Evolutionary conservation across 1,140 invertebrate genomes (phyloP).

Genomic region (Brachionus manjavacas): DNA sequence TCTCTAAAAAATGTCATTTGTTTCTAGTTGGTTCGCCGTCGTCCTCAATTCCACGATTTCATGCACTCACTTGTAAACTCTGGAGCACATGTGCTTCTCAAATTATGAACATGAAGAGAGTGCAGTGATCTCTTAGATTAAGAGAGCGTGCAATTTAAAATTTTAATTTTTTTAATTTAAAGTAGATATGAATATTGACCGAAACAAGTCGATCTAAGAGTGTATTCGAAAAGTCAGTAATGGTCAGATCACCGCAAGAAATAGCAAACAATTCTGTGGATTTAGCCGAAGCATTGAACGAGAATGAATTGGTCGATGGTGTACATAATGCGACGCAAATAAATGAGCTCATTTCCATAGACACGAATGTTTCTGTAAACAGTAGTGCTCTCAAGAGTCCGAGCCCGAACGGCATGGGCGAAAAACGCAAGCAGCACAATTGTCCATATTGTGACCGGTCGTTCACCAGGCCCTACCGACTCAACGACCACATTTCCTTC

Average conservation of each 20-base stretch:
- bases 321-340: not conserved
- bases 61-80: not conserved
- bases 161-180: not conserved
- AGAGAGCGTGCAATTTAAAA: conserved; percentile 18
- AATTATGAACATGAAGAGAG: not conserved
- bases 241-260: conserved; percentile 32
- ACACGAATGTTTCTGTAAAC: not conserved
- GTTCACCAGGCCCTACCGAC: conserved; percentile 37
- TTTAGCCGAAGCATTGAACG: not conserved
- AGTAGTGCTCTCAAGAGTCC: not conserved
- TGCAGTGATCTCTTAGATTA: not conserved
- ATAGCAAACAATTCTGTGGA: not conserved
- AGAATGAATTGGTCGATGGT: not conserved
- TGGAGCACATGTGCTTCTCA: not conserved
- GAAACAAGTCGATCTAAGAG: not conserved
- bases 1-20: not conserved
- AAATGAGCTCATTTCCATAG: not conserved
- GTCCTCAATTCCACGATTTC: not conserved
- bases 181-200: not conserved
- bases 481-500: conserved; percentile 40
- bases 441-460: conserved; percentile 40
- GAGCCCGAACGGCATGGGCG: not conserved
- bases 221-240: not conserved
- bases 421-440: conserved; percentile 42
- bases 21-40: not conserved